Base-by-base conservation (phyloP, 2,888 invertebrate genomes). In the Hydrotaea cyrtoneurina region DNA sequence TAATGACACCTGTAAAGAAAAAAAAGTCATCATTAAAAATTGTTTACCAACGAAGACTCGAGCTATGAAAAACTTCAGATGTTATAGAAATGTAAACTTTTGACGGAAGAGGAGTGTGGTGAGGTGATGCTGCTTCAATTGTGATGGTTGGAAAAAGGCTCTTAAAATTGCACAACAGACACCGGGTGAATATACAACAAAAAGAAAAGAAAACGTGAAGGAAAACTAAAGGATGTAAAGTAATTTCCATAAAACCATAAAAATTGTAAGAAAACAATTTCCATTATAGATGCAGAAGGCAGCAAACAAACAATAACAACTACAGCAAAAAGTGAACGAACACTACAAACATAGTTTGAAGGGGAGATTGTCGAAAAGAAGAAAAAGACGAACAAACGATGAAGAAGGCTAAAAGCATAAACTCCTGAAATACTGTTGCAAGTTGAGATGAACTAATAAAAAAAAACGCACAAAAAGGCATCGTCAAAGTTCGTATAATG, bases 251-350 rank as follows among this genome's bases (percentile, higher is more conserved):
- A 69, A 69, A 69, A 69, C 69, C 69, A 69, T 69, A 43, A 69
- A 69, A 69, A 69, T 69, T 69, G 69, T 46, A 69, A 69, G 69
- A 69, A 69, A 69, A 69, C 69, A 69, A 69, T 69, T 46, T 69
- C 69, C 43, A 69, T 69, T 69, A 69, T 69, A 69, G 69, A 69
- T 69, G 46, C 69, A 69, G 23, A 23, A 69, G 46, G 46, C 46
- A 46, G 39, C 43, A 69, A 69, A 23, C 46, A 46, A 46, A 69
- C 21, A 69, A 15, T 0, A 43, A 69, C 69, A 26, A 59, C 17
- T 2, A 31, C 2, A 43, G 13, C 5, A 64, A 39, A 31, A 31
- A n/a, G 36, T 21, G 19, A 66, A 19, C n/a, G 11, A 21, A 13
- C 21, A 8, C 53, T 17, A 53, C 53, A 17, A 4, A 53, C 53